phyloP scores from a whole-genome alignment of 1,140 invertebrate genomes.

The Berghia stephanieae region DNA sequence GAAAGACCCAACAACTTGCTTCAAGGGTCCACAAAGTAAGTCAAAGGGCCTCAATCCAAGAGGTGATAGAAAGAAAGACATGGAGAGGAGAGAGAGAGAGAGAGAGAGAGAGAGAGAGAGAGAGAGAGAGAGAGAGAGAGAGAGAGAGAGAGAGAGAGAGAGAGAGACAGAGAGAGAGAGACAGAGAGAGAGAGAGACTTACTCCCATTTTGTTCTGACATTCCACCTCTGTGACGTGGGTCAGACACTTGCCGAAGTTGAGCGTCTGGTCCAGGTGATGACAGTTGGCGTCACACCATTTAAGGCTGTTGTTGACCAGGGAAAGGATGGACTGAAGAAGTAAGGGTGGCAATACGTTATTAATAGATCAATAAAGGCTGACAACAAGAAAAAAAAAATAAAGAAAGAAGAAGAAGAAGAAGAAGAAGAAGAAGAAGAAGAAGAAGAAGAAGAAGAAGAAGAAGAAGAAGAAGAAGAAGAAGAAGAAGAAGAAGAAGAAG shows the following conservation, averaged over 20 bases:
- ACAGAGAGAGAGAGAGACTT: slow-evolving; percentile 33
- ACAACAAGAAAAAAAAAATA: neutral
- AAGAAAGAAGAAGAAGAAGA: neutral
- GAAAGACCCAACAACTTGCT: too few relatives aligned
- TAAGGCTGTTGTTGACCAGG: slow-evolving; percentile 77
- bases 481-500: neutral
- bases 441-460: slow-evolving; percentile 2
- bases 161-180: neutral
- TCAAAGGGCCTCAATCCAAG: too few relatives aligned
- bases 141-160: too few relatives aligned
- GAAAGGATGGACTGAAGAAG: slow-evolving; percentile 76
- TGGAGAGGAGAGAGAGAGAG: too few relatives aligned
- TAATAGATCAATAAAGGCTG: too few relatives aligned
- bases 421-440: neutral
- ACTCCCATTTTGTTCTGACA: slow-evolving; percentile 51
- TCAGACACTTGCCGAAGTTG: slow-evolving; percentile 84
- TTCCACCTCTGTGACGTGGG: slow-evolving; percentile 70
- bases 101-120: too few relatives aligned
- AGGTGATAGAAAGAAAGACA: too few relatives aligned
- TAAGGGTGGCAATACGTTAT: slow-evolving; percentile 15
- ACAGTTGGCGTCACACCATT: slow-evolving; percentile 86
- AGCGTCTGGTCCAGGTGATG: slow-evolving; percentile 81
- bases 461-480: neutral
- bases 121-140: too few relatives aligned
- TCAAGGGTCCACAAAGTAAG: too few relatives aligned